These are phyloP conservation scores for Amphipoea oculea DNA, from an alignment of 2,888 invertebrate species.

Conservation along the genomic window DNA sequence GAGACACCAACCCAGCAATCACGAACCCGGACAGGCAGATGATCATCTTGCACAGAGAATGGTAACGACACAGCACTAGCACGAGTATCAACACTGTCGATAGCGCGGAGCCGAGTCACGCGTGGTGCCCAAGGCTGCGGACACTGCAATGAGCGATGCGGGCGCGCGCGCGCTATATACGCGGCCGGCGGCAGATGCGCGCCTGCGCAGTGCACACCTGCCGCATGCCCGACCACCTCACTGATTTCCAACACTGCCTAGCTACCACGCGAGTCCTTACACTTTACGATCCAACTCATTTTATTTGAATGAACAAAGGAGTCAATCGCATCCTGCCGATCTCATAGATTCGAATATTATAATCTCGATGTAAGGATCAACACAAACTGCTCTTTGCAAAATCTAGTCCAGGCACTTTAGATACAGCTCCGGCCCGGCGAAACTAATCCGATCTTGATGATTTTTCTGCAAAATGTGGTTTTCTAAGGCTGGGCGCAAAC, in stretches of 20 bases:
- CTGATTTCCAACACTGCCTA: constrained; percentile 27
- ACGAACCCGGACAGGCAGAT: constrained; percentile 90
- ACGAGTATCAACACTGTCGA: background rate
- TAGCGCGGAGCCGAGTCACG: constrained; percentile 6
- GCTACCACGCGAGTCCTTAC: constrained; percentile 17
- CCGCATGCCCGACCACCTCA: constrained; percentile 36
- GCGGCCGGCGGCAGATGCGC: constrained; percentile 25
- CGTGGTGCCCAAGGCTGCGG: constrained; percentile 7
- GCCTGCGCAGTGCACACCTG: constrained; percentile 52
- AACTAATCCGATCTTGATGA: background rate
- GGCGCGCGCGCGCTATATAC: constrained; percentile 57
- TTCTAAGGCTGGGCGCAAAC: no score
- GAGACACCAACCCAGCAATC: constrained; percentile 85
- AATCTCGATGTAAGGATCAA: background rate
- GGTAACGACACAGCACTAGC: constrained; percentile 9
- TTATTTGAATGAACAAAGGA: constrained; percentile 26
- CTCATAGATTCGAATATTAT: background rate
- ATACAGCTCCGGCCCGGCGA: background rate
- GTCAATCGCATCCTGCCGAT: background rate
- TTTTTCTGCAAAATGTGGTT: background rate
- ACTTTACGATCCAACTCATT: background rate
- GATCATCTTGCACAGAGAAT: constrained; percentile 78
- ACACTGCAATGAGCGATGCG: constrained; percentile 9
- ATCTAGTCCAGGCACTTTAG: background rate
- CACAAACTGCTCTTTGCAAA: background rate